Base-by-base conservation (phyloP, 2,888 invertebrate species). In the Platynereis dumerilii region DNA sequence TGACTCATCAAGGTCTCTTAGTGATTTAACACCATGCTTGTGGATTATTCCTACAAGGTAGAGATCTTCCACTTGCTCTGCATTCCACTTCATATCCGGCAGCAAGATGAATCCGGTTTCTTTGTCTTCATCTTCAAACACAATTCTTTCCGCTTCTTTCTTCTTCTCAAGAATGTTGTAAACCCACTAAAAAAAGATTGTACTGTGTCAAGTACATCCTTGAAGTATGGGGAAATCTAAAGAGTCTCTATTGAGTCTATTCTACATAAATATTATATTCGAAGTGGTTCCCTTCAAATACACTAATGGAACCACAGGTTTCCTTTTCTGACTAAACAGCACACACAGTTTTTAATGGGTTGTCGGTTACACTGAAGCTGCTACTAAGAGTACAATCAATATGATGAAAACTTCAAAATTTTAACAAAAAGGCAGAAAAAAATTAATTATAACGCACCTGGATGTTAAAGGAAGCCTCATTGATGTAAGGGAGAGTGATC, bases 61-160 rank as follows among this genome's bases (percentile, higher is more conserved):
- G 17, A 99, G 84, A 0, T 91, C 91, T 77, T 93, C 92, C 22
- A 89, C 72, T 56, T 86, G 85, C 54, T 88, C 83, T 17, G 93
- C 92, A 85, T 96, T 92, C 98, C 99, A 99, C 84, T 99, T 99
- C 64, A 97, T 86, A 85, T 99, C 99, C 0, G 95, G 96, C 0
- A 96, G 78, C 17, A 99, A 84, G 17, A 98, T 86, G 45, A 74
- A 98, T 0, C 81, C 83, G 17, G 58, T 89, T 54, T 88, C 88
- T 1, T 91, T 89, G 80, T 93, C 90, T 3, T 87, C 76, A 83
- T 94, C 92, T 82, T 93, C 92, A 81, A 89, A 91, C 5, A 96
- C 87, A 57, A 99, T 90, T 70, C 94, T 88, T 27, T 98, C 96
- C 1, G 87, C 86, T 86, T 99, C 99, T 56, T 91, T 90, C 82